These are phyloP conservation scores for Nesometra sesokonis DNA, from an alignment of 35 echinoderm and acorn worm species.

Conservation along the genomic window DNA sequence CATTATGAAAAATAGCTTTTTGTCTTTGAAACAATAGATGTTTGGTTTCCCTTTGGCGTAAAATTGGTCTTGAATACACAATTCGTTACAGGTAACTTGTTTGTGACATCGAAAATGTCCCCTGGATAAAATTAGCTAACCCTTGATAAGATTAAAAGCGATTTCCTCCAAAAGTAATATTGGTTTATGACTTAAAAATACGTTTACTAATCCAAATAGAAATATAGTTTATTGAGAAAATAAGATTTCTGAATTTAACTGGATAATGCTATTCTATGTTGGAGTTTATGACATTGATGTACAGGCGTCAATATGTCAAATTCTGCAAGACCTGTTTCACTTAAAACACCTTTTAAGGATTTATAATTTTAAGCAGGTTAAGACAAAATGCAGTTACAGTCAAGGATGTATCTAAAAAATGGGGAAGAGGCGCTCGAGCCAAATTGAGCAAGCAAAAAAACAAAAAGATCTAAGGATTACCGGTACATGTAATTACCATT, in stretches of 20 bases:
- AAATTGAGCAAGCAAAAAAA: too few relatives aligned
- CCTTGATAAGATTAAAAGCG: neutral
- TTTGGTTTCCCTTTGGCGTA: neutral
- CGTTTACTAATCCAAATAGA: neutral
- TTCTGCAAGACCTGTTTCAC: too few relatives aligned
- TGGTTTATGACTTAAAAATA: neutral
- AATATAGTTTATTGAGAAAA: neutral
- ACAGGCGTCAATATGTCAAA: neutral
- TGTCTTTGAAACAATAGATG: neutral
- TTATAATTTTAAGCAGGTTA: too few relatives aligned
- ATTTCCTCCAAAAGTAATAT: neutral
- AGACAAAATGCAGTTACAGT: too few relatives aligned
- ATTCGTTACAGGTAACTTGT: neutral
- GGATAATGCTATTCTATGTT: neutral
- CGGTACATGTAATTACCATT: too few relatives aligned
- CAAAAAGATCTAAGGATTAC: too few relatives aligned
- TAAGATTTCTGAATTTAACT: neutral
- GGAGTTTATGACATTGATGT: neutral
- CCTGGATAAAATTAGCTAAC: neutral
- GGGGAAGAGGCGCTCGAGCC: too few relatives aligned
- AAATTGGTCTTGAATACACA: neutral
- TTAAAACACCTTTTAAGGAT: too few relatives aligned
- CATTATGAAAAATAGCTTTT: constrained; percentile 1
- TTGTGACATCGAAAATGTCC: neutral
- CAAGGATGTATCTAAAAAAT: too few relatives aligned